These are phyloP conservation scores for Nomada flava DNA, from an alignment of 2,888 invertebrate genomes.

Conservation along the genomic window DNA sequence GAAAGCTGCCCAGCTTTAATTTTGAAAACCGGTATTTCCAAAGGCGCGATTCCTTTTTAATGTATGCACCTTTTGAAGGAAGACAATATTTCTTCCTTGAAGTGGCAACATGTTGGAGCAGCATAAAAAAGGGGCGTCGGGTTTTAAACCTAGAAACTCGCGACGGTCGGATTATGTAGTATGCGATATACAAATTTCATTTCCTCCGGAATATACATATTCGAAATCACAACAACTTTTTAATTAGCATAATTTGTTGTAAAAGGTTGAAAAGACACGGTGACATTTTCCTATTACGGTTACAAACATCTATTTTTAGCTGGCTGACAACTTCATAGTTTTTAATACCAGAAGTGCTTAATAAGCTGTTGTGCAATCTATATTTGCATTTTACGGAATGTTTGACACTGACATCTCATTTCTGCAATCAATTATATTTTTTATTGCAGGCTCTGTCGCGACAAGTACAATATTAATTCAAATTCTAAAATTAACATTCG, in stretches of 20 bases:
- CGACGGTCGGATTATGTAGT: background rate
- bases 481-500: too few relatives aligned
- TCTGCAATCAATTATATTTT: too few relatives aligned
- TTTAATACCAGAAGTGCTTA: background rate
- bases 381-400: too few relatives aligned
- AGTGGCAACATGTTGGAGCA: background rate
- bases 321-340: background rate
- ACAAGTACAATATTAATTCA: too few relatives aligned
- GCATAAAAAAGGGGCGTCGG: background rate
- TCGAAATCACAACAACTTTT: background rate
- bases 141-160: background rate
- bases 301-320: background rate
- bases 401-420: too few relatives aligned
- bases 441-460: too few relatives aligned
- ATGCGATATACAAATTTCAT: background rate
- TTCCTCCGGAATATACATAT: background rate
- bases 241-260: background rate
- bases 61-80: background rate
- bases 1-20: too few relatives aligned
- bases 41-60: background rate
- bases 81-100: background rate
- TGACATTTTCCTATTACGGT: background rate
- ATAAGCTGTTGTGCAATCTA: too few relatives aligned
- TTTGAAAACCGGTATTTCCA: background rate
- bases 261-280: background rate